phyloP scores from a whole-genome alignment of 2,113 vertebrate genomes.

The Gymnarchus niloticus region DNA sequence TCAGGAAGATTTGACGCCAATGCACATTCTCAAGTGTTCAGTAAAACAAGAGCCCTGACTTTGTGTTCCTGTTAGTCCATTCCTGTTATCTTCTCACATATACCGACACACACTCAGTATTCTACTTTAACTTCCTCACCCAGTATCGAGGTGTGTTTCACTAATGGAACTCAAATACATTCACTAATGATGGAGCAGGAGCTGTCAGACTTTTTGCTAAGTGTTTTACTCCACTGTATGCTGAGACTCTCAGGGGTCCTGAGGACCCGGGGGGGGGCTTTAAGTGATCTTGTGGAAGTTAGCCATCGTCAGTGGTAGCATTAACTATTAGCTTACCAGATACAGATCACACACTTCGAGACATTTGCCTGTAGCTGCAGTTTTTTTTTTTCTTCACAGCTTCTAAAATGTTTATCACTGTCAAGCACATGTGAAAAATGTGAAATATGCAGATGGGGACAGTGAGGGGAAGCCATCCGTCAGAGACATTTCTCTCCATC shows the following conservation, averaged over 20 bases:
- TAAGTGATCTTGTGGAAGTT: background rate
- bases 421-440: background rate
- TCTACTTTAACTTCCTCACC: background rate
- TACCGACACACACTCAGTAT: background rate
- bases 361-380: background rate
- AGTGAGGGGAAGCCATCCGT: background rate
- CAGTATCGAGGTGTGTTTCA: background rate
- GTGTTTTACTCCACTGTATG: background rate
- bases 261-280: background rate
- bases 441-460: conserved; percentile 7
- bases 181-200: background rate
- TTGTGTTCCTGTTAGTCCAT: background rate
- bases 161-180: background rate
- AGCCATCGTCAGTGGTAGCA: background rate
- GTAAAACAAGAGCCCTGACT: background rate
- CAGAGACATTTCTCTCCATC: background rate
- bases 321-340: background rate
- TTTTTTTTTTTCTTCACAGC: conserved; percentile 1
- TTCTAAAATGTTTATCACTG: conserved; percentile 7
- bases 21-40: background rate
- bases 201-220: background rate
- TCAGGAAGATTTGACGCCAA: background rate
- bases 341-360: background rate
- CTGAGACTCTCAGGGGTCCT: background rate
- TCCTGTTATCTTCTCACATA: background rate